Base-by-base conservation (phyloP, 2,797 vertebrate species). In the Podargus strigoides region DNA sequence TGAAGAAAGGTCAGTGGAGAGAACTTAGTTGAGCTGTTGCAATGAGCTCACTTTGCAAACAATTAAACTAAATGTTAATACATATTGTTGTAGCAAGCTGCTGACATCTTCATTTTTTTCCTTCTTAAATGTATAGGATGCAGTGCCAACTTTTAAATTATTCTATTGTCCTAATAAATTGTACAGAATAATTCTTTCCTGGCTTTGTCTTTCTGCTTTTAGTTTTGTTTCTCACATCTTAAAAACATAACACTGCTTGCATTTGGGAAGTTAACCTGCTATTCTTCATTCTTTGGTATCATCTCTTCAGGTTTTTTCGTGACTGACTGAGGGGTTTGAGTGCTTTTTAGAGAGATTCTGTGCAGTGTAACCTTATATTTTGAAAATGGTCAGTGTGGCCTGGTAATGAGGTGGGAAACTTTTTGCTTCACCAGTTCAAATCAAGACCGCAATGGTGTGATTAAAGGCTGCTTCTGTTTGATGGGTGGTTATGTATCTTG, bases 401-500 rank as follows among this genome's bases (percentile, higher is more conserved):
- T 89, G 62, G 72, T 88, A 78, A 86, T 78, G 87, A 93, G 7
- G 11, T 81, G 70, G 74, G 70, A 50, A 87, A 55, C 55, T 18
- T 85, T 91, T 62, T 89, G 50, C 66, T 82, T 80, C 69, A 63
- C 17, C 56, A 75, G 70, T 79, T 90, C 58, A 82, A 88, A 69
- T 86, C 55, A 66, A 81, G 86, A 34, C 80, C 63, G 17, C 70
- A 59, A 0, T 49, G 72, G 12, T 58, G 37, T 90, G 92, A 95
- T 95, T 95, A 95, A 85, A 96, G 88, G 74, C 60, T 96, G 34
- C 68, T 52, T 49, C 80, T 89, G 13, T 87, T 30, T 85, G 77
- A 68, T 90, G 41, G 52, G 17, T 85, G 50, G 52, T 81, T 79
- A 5, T 70, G 27, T 77, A 14, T 80, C 86, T 39, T 92, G 91